Conservation (phyloP, 1,140 invertebrate genomes). For the Cherax quadricarinatus region DNA sequence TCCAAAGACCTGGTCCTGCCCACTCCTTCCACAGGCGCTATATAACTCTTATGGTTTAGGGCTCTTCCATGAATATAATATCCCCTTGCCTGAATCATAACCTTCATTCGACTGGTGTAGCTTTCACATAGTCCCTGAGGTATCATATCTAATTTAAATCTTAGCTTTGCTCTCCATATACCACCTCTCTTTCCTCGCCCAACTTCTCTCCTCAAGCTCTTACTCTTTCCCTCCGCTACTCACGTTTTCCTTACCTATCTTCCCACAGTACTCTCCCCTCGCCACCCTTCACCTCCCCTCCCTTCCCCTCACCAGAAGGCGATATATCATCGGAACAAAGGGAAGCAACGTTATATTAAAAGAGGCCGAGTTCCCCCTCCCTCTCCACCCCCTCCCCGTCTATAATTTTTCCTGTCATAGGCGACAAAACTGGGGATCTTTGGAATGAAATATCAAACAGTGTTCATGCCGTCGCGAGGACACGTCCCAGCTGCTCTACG, state of each 20-base stretch:
- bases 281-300: slow-evolving; percentile 19
- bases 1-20: too few relatives aligned
- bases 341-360: slow-evolving; percentile 45
- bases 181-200: neutral
- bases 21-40: too few relatives aligned
- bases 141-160: too few relatives aligned
- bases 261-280: slow-evolving; percentile 2
- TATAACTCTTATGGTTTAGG: too few relatives aligned
- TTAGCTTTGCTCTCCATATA: too few relatives aligned
- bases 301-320: slow-evolving; percentile 20
- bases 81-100: too few relatives aligned
- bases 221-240: neutral
- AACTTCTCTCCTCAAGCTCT: neutral
- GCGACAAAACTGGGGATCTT: slow-evolving; percentile 4
- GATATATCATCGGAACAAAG: slow-evolving; percentile 44
- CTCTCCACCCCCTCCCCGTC: too few relatives aligned
- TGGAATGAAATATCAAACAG: neutral
- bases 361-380: neutral
- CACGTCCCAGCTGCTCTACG: neutral
- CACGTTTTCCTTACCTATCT: neutral
- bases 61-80: too few relatives aligned
- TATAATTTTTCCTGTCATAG: slow-evolving; percentile 28
- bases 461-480: neutral
- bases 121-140: too few relatives aligned
- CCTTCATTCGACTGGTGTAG: too few relatives aligned